Evolutionary conservation across 2,113 vertebrate species (phyloP).

Genomic region (Caranx ignobilis): DNA sequence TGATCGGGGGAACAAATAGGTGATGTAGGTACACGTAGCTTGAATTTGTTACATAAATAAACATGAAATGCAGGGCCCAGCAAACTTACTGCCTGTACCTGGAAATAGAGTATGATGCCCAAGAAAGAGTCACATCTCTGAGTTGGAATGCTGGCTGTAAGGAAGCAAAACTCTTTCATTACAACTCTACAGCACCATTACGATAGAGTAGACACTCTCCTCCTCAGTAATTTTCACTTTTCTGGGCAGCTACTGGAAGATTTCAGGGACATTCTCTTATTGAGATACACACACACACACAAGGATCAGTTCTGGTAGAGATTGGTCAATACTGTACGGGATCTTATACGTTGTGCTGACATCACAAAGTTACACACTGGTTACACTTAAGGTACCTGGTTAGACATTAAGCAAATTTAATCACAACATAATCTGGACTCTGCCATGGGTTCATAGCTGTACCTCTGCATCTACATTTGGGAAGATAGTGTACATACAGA

Average conservation of each 20-base stretch:
- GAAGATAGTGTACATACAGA: no score
- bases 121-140: slow-evolving; percentile 1
- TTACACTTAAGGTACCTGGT: no score
- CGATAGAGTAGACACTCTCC: not conserved
- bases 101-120: slow-evolving; percentile 1
- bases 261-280: not conserved
- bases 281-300: not conserved
- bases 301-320: not conserved
- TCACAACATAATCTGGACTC: no score
- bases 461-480: no score
- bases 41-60: not conserved
- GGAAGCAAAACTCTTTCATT: not conserved
- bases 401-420: no score
- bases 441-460: no score
- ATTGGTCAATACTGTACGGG: not conserved
- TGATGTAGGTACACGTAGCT: not conserved
- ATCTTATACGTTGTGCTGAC: not conserved
- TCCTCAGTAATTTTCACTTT: no score
- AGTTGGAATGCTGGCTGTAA: not conserved
- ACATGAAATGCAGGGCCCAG: not conserved
- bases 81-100: not conserved
- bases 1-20: no score
- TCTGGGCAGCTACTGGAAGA: not conserved
- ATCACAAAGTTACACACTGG: no score
- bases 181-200: slow-evolving; percentile 10